Base-by-base conservation (phyloP, 2,797 vertebrate genomes). In the Darevskia mixta region DNA sequence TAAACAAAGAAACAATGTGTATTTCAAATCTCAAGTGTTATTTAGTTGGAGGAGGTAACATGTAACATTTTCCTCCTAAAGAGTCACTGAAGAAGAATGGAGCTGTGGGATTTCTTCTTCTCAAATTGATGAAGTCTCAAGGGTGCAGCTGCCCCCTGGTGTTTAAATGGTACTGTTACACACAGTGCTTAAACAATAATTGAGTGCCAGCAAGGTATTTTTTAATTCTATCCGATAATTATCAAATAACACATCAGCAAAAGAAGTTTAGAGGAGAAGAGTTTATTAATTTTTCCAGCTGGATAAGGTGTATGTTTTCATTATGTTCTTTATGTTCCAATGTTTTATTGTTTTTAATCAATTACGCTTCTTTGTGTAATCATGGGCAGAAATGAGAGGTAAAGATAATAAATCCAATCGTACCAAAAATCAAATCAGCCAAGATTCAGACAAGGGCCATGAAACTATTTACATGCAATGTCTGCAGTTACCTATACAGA, bases 141-240 rank as follows among this genome's bases (percentile, higher is more conserved):
- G 32, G 32, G 20, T 75, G 15, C 8, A 86, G 18, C 25, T 83
- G 67, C 85, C 89, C 77, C 69, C 89, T 83, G 35, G 49, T 84
- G 89, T 73, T 88, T 27, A 72, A 73, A 55, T 45, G 75, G n/a
- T 58, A 66, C 11, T 79, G n/a, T 38, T 79, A 67, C 25, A 64
- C 1, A 6, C 10, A 64, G 8, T 29, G 27, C 35, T 88, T 79
- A 41, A 58, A 43, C 2, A 13, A 13, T 32, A 78, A 55, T 76
- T 25, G 8, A n/a, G 13, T 82, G 49, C n/a, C 27, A 41, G 20
- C 29, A 79, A 32, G 3, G 17, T 29, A 20, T 49, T 20, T 15
- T 32, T 15, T 67, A 13, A 29, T 69, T 27, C 23, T 32, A 55
- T n/a, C 45, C 1, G 67, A 43, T 69, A 82, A 82, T 69, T 41